These are phyloP conservation scores for Epirrhoe tristata DNA, from an alignment of 2,888 invertebrate species.

Conservation along the genomic window DNA sequence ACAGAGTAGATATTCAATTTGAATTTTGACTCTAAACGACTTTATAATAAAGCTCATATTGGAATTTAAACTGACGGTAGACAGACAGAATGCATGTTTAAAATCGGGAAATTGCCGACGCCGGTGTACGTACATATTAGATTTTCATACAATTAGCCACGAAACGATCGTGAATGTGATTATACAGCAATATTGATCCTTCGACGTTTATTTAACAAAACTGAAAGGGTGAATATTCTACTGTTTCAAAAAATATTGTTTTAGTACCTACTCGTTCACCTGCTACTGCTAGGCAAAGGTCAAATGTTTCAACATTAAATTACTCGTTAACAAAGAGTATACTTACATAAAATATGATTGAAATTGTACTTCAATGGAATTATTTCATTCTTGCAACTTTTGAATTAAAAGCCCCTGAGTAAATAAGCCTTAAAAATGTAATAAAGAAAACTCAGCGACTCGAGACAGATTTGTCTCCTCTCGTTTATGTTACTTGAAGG, in stretches of 20 bases:
- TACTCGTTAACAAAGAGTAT: background rate
- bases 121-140: conserved; percentile 40
- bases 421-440: too few species aligned
- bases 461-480: too few species aligned
- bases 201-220: conserved; percentile 18
- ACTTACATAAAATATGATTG: too few species aligned
- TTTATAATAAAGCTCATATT: conserved; percentile 25
- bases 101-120: conserved; percentile 51
- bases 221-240: background rate
- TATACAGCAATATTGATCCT: conserved; percentile 24
- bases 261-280: background rate
- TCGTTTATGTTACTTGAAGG: too few species aligned
- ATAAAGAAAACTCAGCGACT: too few species aligned
- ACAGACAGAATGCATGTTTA: conserved; percentile 17
- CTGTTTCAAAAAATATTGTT: background rate
- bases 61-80: conserved; percentile 6
- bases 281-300: background rate
- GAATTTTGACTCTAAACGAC: conserved; percentile 21
- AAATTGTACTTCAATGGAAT: too few species aligned
- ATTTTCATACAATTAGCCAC: conserved; percentile 49
- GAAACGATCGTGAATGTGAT: conserved; percentile 41
- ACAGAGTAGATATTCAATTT: conserved; percentile 6
- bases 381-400: too few species aligned
- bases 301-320: background rate
- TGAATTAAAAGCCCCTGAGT: too few species aligned